phyloP scores from a whole-genome alignment of 2,797 vertebrate genomes.

The Momotus momota region DNA sequence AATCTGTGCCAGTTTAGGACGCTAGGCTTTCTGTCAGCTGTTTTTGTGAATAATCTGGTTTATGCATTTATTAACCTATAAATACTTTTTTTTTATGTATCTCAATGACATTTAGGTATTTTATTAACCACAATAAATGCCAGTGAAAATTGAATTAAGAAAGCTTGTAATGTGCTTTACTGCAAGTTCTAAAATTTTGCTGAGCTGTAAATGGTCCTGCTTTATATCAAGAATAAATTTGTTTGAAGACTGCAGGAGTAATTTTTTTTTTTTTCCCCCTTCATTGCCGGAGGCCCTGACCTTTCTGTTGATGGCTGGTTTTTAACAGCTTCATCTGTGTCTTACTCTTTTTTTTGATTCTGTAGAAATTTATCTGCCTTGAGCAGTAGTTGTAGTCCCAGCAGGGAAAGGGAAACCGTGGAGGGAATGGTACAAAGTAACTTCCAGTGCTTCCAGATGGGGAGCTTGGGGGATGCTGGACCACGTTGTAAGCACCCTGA shows the following conservation, averaged over 20 bases:
- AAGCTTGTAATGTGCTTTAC: slow-evolving; percentile 76
- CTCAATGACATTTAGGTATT: slow-evolving; percentile 76
- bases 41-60: slow-evolving; percentile 66
- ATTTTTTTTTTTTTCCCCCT: not conserved
- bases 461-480: not conserved
- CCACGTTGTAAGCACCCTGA: not conserved
- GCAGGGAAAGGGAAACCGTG: slow-evolving; percentile 1
- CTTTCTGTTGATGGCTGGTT: slow-evolving; percentile 71
- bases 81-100: slow-evolving; percentile 75
- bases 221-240: slow-evolving; percentile 71
- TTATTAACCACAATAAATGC: slow-evolving; percentile 80
- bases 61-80: slow-evolving; percentile 76
- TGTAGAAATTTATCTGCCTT: slow-evolving; percentile 55
- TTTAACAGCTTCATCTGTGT: slow-evolving; percentile 64
- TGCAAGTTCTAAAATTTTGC: slow-evolving; percentile 61
- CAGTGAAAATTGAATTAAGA: slow-evolving; percentile 80
- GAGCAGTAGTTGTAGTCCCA: slow-evolving; percentile 26
- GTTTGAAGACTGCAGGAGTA: slow-evolving; percentile 19
- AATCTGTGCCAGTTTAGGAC: slow-evolving; percentile 56
- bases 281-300: slow-evolving; percentile 60
- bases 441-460: not conserved
- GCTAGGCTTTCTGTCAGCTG: slow-evolving; percentile 25
- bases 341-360: slow-evolving; percentile 55
- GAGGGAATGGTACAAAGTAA: not conserved
- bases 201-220: slow-evolving; percentile 60